Percentiles rank a stretch among this genome's conserved stretches.
phyloP scores from a whole-genome alignment of 2,888 invertebrate genomes.

The Didymodactylos carnosus region DNA sequence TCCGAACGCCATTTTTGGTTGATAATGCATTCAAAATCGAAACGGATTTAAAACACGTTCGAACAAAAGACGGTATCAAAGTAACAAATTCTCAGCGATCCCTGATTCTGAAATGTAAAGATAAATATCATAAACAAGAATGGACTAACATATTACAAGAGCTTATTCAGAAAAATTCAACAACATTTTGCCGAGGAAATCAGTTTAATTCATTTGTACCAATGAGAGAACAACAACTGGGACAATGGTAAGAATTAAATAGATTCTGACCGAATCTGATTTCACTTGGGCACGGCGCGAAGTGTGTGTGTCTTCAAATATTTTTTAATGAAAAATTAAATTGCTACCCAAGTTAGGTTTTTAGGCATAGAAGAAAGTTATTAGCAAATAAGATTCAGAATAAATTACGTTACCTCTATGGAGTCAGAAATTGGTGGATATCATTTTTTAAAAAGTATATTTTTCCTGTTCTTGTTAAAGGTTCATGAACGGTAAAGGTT shows the following conservation, averaged over 20 bases:
- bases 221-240: background rate
- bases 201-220: conserved; percentile 7
- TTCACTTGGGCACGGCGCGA: no score
- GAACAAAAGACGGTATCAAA: background rate
- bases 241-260: conserved; percentile 11
- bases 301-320: no score
- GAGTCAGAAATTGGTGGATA: background rate
- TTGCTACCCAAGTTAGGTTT: no score
- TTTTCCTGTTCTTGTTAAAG: conserved; percentile 36
- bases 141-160: background rate
- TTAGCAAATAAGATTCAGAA: no score
- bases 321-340: no score
- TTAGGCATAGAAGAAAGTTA: no score
- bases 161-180: background rate
- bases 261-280: no score
- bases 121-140: background rate
- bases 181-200: background rate
- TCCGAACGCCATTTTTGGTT: conserved; percentile 3
- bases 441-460: background rate
- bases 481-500: conserved; percentile 59
- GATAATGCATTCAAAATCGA: background rate
- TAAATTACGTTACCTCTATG: no score
- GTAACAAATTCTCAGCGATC: conserved; percentile 1
- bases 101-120: conserved; percentile 3
- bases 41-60: background rate